Conservation (phyloP, 2,888 invertebrate species). For the Drosophila fulvimacula region DNA sequence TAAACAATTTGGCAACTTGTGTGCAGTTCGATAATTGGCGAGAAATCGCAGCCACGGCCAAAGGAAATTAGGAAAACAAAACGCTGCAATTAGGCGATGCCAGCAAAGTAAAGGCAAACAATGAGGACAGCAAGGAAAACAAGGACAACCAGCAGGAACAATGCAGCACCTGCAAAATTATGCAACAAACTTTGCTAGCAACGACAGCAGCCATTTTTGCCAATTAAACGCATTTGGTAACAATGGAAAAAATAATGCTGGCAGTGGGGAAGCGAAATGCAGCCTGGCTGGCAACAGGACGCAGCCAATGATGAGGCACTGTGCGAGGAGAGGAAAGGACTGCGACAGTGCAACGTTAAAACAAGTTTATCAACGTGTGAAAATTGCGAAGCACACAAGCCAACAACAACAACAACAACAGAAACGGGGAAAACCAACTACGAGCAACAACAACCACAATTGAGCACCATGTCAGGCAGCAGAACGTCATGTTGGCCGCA, state of each 20-base stretch:
- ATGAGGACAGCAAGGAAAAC: constrained; percentile 14
- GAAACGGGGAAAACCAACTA: constrained; percentile 31
- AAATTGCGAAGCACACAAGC: constrained; percentile 71
- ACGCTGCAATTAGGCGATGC: constrained; percentile 66
- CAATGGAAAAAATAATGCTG: constrained; percentile 16
- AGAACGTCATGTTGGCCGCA: constrained; percentile 54
- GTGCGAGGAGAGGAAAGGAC: background rate
- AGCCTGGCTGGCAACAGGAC: constrained; percentile 12
- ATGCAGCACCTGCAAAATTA: constrained; percentile 46
- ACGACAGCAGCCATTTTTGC: constrained; percentile 51
- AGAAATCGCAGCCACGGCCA: constrained; percentile 38
- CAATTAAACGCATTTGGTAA: constrained; percentile 78
- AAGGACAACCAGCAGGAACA: constrained; percentile 9
- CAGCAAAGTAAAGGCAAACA: constrained; percentile 16
- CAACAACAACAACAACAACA: constrained; percentile 39
- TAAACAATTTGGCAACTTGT: constrained; percentile 15
- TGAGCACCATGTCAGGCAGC: constrained; percentile 21
- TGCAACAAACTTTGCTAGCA: constrained; percentile 55
- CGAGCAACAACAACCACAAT: constrained; percentile 15
- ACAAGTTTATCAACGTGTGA: constrained; percentile 80
- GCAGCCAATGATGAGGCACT: constrained; percentile 50
- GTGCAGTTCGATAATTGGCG: constrained; percentile 39
- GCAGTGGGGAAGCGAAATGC: constrained; percentile 25
- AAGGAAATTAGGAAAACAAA: constrained; percentile 32
- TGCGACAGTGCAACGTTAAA: constrained; percentile 60